A percentile compares a stretch with the other conserved stretches of the same genome.
phyloP scores from a whole-genome alignment of 2,797 vertebrate genomes.

The Spinibarbus caldwelli region DNA sequence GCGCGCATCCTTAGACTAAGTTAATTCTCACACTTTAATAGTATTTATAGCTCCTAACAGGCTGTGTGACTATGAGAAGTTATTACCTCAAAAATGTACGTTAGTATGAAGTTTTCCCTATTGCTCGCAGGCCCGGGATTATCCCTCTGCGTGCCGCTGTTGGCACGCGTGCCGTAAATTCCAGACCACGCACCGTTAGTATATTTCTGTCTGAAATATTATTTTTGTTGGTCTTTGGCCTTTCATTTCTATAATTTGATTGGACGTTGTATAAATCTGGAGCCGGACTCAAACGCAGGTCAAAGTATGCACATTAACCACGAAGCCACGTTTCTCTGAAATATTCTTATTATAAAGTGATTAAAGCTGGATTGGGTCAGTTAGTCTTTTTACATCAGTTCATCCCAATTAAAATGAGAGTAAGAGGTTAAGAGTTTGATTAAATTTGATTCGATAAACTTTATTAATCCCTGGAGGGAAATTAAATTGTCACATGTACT shows the following conservation, averaged over 20 bases:
- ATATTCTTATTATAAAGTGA: not conserved
- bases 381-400: not conserved
- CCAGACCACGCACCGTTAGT: not conserved
- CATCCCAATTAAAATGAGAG: not conserved
- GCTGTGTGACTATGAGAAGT: too few relatives aligned
- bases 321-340: not conserved
- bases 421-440: not conserved
- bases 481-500: too few relatives aligned
- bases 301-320: not conserved
- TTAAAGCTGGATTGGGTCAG: not conserved
- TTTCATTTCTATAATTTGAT: not conserved
- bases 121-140: too few relatives aligned
- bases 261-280: not conserved
- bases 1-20: too few relatives aligned
- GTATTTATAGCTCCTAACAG: too few relatives aligned
- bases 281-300: not conserved
- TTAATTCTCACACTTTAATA: too few relatives aligned
- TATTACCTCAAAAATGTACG: too few relatives aligned
- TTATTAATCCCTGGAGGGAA: not conserved
- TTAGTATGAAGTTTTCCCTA: too few relatives aligned
- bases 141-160: too few relatives aligned
- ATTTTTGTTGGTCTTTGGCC: not conserved
- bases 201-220: not conserved
- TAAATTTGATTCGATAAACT: too few relatives aligned
- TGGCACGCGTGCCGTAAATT: too few relatives aligned